These are phyloP conservation scores for Neria commutata DNA, from an alignment of 2,888 invertebrate genomes.

Conservation along the genomic window DNA sequence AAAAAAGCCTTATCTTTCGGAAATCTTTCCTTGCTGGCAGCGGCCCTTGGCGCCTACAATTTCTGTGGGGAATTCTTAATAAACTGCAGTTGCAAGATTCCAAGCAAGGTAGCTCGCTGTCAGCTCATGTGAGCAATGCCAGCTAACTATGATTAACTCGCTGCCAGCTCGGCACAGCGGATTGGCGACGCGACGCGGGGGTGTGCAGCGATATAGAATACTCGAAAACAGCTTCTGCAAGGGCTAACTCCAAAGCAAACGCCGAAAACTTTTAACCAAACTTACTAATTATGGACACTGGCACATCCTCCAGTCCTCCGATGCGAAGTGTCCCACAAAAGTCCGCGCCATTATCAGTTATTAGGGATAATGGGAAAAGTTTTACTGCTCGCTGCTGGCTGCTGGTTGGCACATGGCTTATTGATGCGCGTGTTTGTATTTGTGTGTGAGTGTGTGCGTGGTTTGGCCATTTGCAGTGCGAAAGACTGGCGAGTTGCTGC, in stretches of 20 bases:
- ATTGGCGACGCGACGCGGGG: neutral
- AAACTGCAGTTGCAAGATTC: too few relatives aligned
- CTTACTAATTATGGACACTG: neutral
- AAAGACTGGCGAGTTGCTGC: too few relatives aligned
- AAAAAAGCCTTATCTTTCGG: too few relatives aligned
- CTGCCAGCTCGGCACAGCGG: too few relatives aligned
- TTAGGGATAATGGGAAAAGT: constrained; percentile 54
- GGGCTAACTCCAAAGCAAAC: neutral
- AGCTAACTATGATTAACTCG: neutral
- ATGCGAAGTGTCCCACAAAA: neutral
- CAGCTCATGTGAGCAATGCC: too few relatives aligned
- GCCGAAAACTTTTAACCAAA: neutral
- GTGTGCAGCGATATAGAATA: neutral
- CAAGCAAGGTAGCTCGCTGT: too few relatives aligned
- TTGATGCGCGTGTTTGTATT: constrained; percentile 20
- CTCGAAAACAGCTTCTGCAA: neutral
- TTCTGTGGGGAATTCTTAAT: too few relatives aligned
- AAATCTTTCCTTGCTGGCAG: too few relatives aligned
- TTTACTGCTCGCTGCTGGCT: constrained; percentile 13
- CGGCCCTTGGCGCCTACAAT: too few relatives aligned
- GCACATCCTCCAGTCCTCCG: neutral
- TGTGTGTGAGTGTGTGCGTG: constrained; percentile 23
- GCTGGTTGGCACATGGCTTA: constrained; percentile 16
- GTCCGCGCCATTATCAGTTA: constrained; percentile 55
- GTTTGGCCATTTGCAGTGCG: too few relatives aligned